Percentiles rank a stretch among this genome's conserved stretches.
Evolutionary conservation across 64 coral and sea anemone species (phyloP).

Genomic region (Montipora sp.): DNA sequence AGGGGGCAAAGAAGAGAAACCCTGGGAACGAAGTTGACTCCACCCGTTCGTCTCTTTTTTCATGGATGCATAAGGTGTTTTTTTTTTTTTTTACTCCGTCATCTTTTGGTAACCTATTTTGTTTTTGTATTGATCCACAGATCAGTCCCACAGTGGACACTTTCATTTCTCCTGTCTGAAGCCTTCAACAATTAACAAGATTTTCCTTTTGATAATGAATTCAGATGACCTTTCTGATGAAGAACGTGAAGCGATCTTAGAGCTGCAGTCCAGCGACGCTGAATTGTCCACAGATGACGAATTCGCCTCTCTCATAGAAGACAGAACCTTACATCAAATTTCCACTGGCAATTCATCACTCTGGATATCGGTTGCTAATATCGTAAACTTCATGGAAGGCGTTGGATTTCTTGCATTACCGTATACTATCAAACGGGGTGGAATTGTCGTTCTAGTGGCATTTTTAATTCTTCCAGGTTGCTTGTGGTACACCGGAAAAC

Average conservation of each 20-base stretch:
- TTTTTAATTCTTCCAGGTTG: background rate
- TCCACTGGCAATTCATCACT: background rate
- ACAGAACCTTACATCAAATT: background rate
- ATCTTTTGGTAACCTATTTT: no score
- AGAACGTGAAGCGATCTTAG: background rate
- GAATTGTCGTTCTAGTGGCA: background rate
- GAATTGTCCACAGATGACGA: background rate
- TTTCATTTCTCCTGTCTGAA: no score
- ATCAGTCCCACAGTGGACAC: no score
- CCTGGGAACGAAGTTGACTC: no score
- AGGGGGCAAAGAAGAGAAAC: no score
- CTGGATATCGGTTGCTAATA: conserved; percentile 8
- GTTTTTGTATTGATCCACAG: no score
- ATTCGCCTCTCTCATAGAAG: background rate
- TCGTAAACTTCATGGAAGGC: conserved; percentile 43
- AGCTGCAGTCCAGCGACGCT: background rate
- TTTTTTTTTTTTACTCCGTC: no score
- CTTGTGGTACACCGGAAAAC: background rate
- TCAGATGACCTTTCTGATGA: background rate
- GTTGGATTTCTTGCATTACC: conserved; percentile 39
- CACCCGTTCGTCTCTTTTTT: no score
- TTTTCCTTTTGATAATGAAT: background rate
- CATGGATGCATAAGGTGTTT: no score
- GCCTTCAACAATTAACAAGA: no score
- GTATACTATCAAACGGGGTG: conserved; percentile 23